Evolutionary conservation across 2,113 vertebrate genomes (phyloP), one percentile per base, ranked within the genome.

Genomic region (Pseudorasbora parva): DNA sequence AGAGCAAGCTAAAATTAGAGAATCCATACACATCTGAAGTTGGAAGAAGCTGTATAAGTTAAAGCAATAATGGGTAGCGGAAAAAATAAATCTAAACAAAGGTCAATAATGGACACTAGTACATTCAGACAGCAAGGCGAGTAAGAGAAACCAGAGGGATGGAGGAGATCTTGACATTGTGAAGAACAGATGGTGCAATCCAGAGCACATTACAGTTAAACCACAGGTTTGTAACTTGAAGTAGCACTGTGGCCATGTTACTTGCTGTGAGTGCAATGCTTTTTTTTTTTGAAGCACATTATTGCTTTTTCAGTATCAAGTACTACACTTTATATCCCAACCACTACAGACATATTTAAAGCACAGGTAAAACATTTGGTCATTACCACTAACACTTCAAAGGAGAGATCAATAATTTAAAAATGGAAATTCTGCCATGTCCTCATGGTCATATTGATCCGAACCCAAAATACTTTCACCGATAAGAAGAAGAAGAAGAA

Each of bases 141-240:
- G 59, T 23, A 25, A 64, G 8, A 64, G 27, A 6, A 15, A 19
- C 19, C 51, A 85, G 41, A 75, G 37, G 23, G 30, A 30, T 51
- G 11, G 10, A 47, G 15, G 17, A 59, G 37, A 23, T 57, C 5
- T 74, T 76, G 57, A 41, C 41, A 21, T 81, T 45, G 25, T 81
- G 45, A 81, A 81, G 74, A 62, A 80, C 72, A 68, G 17, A 76
- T 57, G 33, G 69, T 37, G 30, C 49, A 69, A 68, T 56, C 37
- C 19, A 33, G 51, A 66, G 71, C 6, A 49, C 37, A 47, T 69
- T 57, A 47, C 84, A 60, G 37, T 82, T 74, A 77, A 85, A 78
- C 8, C 15, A 77, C 37, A 68, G 47, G 60, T 47, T 82, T 85
- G 15, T 2, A 82, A 71, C 14, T 8, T 11, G 51, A 77, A 82